These are phyloP conservation scores for Calosoma granatense DNA, from an alignment of 1,140 invertebrate species.

Conservation along the genomic window DNA sequence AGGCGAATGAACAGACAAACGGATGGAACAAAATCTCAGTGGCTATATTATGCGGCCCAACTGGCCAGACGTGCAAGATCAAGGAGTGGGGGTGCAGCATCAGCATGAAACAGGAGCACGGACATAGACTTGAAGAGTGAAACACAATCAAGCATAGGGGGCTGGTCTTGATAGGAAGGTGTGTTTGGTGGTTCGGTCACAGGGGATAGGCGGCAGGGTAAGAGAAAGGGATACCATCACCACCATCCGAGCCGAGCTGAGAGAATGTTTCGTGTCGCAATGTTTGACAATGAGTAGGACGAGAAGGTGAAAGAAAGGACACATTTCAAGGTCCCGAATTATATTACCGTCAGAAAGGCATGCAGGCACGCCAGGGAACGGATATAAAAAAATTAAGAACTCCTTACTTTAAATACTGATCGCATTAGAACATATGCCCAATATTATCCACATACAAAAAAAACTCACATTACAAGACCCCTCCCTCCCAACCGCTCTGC, in stretches of 20 bases:
- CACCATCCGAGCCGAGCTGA: not conserved
- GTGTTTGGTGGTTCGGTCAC: not conserved
- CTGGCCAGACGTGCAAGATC: not conserved
- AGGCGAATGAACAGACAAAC: not conserved
- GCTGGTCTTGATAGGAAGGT: not conserved
- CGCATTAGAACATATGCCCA: constrained; percentile 3
- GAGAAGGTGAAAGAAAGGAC: constrained; percentile 24
- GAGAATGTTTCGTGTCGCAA: constrained; percentile 17
- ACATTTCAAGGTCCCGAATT: constrained; percentile 21
- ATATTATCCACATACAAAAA: constrained; percentile 31
- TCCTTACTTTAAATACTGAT: not conserved
- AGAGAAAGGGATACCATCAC: not conserved
- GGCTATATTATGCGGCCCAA: not conserved
- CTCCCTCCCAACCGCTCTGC: no score
- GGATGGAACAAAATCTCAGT: not conserved
- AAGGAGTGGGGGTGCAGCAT: not conserved
- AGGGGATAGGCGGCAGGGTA: not conserved
- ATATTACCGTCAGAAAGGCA: constrained; percentile 12
- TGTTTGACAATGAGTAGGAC: constrained; percentile 18
- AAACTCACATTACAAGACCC: constrained; percentile 20
- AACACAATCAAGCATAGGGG: not conserved
- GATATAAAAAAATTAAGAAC: constrained; percentile 7
- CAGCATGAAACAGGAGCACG: not conserved
- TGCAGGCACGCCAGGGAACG: constrained; percentile 2
- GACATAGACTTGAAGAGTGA: no score